These are phyloP conservation scores for Axea sp. DNA, from an alignment of 2,888 invertebrate genomes.

Conservation along the genomic window DNA sequence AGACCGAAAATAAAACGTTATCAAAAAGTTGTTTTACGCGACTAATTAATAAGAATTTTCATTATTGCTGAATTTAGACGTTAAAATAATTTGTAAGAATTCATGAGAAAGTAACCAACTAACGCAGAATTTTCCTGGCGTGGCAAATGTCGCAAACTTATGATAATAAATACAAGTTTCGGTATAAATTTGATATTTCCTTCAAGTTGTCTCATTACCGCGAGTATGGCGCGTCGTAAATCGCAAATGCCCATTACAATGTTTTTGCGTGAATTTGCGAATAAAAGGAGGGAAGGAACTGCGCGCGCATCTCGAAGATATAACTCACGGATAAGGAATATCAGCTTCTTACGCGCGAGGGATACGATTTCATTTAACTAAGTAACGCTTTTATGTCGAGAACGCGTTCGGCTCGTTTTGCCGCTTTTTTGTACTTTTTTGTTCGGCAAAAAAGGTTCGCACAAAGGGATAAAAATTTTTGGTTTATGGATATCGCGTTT, in stretches of 20 bases:
- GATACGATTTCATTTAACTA: constrained; percentile 12
- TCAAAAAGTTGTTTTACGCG: too few relatives aligned
- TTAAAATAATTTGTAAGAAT: too few relatives aligned
- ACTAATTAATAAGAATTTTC: too few relatives aligned
- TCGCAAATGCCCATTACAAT: constrained; percentile 22
- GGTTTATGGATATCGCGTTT: background rate
- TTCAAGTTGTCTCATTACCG: constrained; percentile 26
- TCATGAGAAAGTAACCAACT: too few relatives aligned
- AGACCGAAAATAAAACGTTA: too few relatives aligned
- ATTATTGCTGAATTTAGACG: too few relatives aligned
- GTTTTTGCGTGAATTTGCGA: constrained; percentile 23
- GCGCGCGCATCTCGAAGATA: constrained; percentile 4
- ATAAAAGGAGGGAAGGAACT: constrained; percentile 2
- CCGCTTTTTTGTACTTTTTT: constrained; percentile 2
- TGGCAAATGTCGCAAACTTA: constrained; percentile 19
- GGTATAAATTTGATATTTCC: constrained; percentile 35
- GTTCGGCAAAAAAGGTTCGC: too few relatives aligned
- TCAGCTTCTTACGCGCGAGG: background rate
- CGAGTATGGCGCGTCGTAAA: constrained; percentile 25
- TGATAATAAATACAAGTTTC: constrained; percentile 30
- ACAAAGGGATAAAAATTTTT: constrained; percentile 1
- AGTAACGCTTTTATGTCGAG: constrained; percentile 17
- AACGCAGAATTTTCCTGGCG: constrained; percentile 5
- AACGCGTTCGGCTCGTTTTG: constrained; percentile 3
- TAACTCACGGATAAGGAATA: background rate